Conservation (phyloP, 2,797 vertebrate genomes). For the Adrianichthys oophorus region DNA sequence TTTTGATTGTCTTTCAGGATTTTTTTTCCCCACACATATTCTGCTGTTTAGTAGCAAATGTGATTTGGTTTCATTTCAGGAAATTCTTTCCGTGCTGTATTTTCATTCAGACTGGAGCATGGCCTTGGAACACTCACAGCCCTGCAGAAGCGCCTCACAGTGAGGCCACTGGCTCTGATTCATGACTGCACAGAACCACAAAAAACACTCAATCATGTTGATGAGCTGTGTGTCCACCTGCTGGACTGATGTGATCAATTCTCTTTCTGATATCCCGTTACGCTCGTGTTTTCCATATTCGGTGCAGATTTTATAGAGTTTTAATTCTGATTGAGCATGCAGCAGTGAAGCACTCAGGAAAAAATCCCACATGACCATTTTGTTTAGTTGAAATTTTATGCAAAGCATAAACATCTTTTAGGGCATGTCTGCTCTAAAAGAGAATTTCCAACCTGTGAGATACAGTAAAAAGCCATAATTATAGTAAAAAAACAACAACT, state of each 20-base stretch:
- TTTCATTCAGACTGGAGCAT: constrained; percentile 65
- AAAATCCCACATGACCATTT: not conserved
- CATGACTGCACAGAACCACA: constrained; percentile 56
- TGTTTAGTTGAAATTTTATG: not conserved
- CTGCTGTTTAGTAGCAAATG: constrained; percentile 75
- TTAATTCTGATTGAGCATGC: constrained; percentile 20
- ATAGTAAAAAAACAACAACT: not conserved
- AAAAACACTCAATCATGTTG: constrained; percentile 39
- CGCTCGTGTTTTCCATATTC: not conserved
- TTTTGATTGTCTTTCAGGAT: constrained; percentile 23
- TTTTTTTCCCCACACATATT: constrained; percentile 61
- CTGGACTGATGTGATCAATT: constrained; percentile 23
- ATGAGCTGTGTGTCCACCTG: constrained; percentile 30
- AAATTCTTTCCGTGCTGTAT: constrained; percentile 74
- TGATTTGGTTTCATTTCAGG: constrained; percentile 81
- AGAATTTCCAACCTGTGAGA: too few species aligned
- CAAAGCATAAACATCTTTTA: not conserved
- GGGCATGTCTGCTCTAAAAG: too few species aligned
- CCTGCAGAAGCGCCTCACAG: constrained; percentile 30
- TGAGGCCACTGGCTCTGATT: constrained; percentile 40
- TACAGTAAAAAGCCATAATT: not conserved
- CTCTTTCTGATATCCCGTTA: not conserved
- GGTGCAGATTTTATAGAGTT: not conserved
- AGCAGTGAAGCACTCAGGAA: not conserved
- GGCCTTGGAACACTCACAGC: constrained; percentile 42